phyloP scores from a whole-genome alignment of 2,888 invertebrate species.

The Hecatera dysodea region DNA sequence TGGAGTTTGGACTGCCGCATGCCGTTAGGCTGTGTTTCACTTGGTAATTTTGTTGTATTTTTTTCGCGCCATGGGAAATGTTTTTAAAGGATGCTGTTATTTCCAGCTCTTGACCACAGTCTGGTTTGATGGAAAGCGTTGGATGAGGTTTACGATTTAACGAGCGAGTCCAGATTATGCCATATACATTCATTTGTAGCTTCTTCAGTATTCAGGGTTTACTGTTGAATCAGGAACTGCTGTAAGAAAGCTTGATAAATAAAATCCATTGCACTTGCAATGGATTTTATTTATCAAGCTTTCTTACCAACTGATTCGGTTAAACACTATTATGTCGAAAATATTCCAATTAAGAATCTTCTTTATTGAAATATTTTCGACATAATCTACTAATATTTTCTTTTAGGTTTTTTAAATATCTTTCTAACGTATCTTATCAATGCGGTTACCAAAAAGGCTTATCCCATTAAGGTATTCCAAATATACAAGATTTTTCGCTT shows the following conservation, averaged over 20 bases:
- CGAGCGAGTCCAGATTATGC: background rate
- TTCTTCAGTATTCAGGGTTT: too few relatives aligned
- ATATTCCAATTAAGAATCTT: background rate
- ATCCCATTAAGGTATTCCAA: slow-evolving; percentile 26
- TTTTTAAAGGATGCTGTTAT: too few relatives aligned
- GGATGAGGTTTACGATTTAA: background rate
- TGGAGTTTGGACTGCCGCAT: slow-evolving; percentile 52
- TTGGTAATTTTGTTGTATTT: background rate
- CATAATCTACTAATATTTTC: too few relatives aligned
- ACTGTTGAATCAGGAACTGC: too few relatives aligned
- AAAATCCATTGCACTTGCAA: too few relatives aligned
- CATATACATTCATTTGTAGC: too few relatives aligned
- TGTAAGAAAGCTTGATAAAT: too few relatives aligned
- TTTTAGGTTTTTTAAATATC: too few relatives aligned
- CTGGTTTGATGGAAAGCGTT: background rate
- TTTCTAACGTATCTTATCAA: slow-evolving; percentile 27
- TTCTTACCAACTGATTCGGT: background rate
- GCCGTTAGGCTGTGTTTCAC: background rate
- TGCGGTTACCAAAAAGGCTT: background rate
- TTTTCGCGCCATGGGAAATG: background rate
- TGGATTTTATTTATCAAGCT: background rate
- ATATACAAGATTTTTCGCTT: slow-evolving; percentile 44
- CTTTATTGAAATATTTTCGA: too few relatives aligned
- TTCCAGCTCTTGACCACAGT: background rate
- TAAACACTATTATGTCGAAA: too few relatives aligned